Conservation (phyloP, 2,888 invertebrate species). For the Cataglyphis cursor region DNA sequence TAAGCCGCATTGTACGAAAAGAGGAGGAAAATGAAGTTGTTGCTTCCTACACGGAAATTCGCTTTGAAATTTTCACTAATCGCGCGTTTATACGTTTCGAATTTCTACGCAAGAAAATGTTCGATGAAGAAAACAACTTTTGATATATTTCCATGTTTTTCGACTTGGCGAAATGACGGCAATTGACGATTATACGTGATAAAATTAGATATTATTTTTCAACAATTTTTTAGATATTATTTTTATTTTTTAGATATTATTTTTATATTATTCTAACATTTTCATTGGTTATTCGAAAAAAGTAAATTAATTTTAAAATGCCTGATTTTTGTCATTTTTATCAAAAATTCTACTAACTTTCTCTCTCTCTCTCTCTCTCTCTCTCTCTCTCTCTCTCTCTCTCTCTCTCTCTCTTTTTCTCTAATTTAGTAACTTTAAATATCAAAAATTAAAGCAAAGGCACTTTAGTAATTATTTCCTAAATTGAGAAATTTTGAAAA, state of each 20-base stretch:
- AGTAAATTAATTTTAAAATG: not conserved
- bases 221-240: too few relatives aligned
- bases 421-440: constrained; percentile 21
- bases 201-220: not conserved
- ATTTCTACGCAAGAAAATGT: constrained; percentile 66
- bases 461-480: constrained; percentile 26
- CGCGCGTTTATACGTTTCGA: constrained; percentile 45
- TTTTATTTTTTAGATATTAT: too few relatives aligned
- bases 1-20: constrained; percentile 67
- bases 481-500: not conserved
- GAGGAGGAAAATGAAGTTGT: constrained; percentile 75
- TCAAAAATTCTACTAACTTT: not conserved
- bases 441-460: constrained; percentile 4
- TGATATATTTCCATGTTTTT: not conserved
- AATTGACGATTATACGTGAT: not conserved
- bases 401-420: not conserved
- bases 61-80: constrained; percentile 66
- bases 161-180: not conserved
- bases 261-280: not conserved
- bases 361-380: too few relatives aligned
- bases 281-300: not conserved
- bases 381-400: not conserved
- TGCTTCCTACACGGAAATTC: constrained; percentile 71
- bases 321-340: not conserved
- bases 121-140: constrained; percentile 51